Base-by-base conservation (phyloP, 2,797 vertebrate genomes). In the Ataeniobius toweri region DNA sequence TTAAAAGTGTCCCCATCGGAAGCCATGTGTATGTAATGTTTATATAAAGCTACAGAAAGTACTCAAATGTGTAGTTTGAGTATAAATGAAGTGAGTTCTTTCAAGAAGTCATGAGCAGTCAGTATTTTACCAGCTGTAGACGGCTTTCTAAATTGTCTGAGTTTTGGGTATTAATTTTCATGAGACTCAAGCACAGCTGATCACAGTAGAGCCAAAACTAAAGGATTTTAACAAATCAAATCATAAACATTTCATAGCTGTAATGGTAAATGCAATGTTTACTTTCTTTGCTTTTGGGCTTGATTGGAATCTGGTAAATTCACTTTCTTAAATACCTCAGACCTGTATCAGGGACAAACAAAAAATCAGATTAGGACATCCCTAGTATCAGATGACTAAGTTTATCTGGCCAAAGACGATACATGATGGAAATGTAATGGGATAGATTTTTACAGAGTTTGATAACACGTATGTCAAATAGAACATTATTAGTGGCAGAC, bases 41-140 rank as follows among this genome's bases (percentile, higher is more conserved):
- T 68, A 1, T 7, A 14, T 59, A 74, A 80, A 72, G 18, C 63
- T 76, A 16, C 39, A 69, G 53, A 80, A 77, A 28, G 61, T 3
- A 69, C 55, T 58, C 36, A 2, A 80, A 51, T 13, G 13, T 31
- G 7, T 26, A n/a, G 41, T 16, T 16, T 46, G 10, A 44, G 9
- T 44, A 14, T 63, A 20, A 36, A 63, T 5, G 39, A n/a, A 44
- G 39, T 44, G 41, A 14, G 24, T 13, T 69, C 24, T 46, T 44
- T 48, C 13, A 13, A 41, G 36, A 41, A 24, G 10, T 69, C 24
- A 46, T n/a, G 41, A 69, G 41, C 67, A 69, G 67, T 69, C 41
- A 14, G 41, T 46, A 7, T 69, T 44, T 69, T 69, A 46, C 41
- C 22, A n/a, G 39, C 65, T 41, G 7, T 24, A 39, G 63, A 24